Percentiles rank a stretch among this genome's conserved stretches.
Conservation (phyloP, 2,888 invertebrate genomes). For the Leucophenga maculata region DNA sequence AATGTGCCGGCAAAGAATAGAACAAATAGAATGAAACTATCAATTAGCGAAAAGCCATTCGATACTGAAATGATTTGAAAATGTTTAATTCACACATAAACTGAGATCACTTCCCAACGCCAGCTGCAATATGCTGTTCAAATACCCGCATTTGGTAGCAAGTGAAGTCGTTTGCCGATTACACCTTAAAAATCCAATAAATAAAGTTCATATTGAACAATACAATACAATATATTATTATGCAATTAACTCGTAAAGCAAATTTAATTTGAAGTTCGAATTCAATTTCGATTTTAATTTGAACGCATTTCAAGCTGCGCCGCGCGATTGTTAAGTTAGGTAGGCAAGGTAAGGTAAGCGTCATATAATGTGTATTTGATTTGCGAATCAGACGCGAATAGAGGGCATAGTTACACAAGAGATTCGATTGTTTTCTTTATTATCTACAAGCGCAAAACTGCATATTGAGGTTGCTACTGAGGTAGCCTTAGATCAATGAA, state of each 20-base stretch:
- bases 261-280: background rate
- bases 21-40: background rate
- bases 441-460: background rate
- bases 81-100: background rate
- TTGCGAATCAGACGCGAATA: conserved; percentile 45
- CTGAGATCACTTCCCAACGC: no score
- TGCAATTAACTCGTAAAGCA: conserved; percentile 8
- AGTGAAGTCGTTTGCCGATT: background rate
- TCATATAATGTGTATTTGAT: conserved; percentile 49
- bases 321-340: no score
- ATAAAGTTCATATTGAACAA: background rate
- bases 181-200: background rate
- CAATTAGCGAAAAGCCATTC: background rate
- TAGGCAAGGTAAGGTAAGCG: background rate
- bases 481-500: conserved; percentile 29
- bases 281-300: conserved; percentile 7
- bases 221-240: conserved; percentile 1
- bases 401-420: conserved; percentile 46
- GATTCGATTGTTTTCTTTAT: background rate
- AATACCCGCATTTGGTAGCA: background rate
- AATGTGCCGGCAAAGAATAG: no score
- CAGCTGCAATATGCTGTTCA: background rate
- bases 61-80: background rate
- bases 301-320: no score
- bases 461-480: conserved; percentile 4